Conservation (phyloP, 2,113 vertebrate species). For the Carassius auratus region DNA sequence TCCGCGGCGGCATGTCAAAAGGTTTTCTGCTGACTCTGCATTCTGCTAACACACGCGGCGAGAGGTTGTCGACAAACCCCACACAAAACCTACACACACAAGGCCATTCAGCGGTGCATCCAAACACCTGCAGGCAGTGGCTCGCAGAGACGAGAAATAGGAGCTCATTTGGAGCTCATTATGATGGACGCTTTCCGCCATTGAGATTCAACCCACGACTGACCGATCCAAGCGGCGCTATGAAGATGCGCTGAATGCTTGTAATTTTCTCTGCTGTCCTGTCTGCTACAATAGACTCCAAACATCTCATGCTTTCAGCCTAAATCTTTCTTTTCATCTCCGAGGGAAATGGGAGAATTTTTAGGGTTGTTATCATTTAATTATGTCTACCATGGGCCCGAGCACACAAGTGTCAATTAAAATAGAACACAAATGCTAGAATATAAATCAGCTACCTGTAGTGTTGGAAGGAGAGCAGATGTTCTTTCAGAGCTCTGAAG, state of each 20-base stretch:
- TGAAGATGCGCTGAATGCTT: constrained; percentile 29
- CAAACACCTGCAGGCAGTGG: constrained; percentile 20
- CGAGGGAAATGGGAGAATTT: constrained; percentile 20
- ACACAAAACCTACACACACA: not conserved
- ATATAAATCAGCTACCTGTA: constrained; percentile 19
- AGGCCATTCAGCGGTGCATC: constrained; percentile 27
- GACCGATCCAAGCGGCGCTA: constrained; percentile 19
- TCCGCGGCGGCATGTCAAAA: constrained; percentile 49
- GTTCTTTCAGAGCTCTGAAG: not conserved
- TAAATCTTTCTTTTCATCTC: constrained; percentile 28
- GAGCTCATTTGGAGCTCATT: constrained; percentile 48
- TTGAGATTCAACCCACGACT: not conserved
- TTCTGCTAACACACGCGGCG: constrained; percentile 50
- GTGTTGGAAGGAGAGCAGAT: not conserved
- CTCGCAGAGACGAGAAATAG: constrained; percentile 22
- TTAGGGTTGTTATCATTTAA: constrained; percentile 36
- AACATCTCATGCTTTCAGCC: constrained; percentile 23
- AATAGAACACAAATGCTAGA: not conserved
- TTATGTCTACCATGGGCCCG: not conserved
- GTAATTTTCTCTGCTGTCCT: constrained; percentile 42
- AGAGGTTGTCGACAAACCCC: constrained; percentile 33
- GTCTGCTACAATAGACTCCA: constrained; percentile 16
- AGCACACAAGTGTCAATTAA: constrained; percentile 33
- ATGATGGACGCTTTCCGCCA: constrained; percentile 20
- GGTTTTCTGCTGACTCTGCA: constrained; percentile 59